phyloP scores from a whole-genome alignment of 2,888 invertebrate genomes.

The Drosophila neonasuta region DNA sequence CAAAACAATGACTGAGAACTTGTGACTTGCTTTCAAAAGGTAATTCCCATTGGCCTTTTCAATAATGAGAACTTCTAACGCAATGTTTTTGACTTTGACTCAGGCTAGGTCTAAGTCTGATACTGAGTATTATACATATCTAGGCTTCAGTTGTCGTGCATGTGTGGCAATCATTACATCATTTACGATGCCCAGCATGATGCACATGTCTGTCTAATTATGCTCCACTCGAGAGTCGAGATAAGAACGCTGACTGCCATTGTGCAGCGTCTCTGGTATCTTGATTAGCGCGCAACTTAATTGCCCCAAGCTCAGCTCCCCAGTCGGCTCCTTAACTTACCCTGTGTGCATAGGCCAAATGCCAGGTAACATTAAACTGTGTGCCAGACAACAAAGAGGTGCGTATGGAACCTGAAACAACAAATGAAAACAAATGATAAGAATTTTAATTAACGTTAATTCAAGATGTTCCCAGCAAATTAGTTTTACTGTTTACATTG shows the following conservation, averaged over 20 bases:
- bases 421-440: conserved; percentile 49
- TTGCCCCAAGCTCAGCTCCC: conserved; percentile 26
- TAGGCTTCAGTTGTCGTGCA: conserved; percentile 42
- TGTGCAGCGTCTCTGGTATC: conserved; percentile 64
- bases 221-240: conserved; percentile 44
- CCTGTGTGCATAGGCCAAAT: conserved; percentile 95
- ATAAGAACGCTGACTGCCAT: conserved; percentile 51
- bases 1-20: conserved; percentile 73
- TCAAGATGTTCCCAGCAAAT: conserved; percentile 10
- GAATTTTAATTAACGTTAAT: conserved; percentile 20
- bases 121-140: conserved; percentile 2
- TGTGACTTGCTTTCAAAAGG: conserved; percentile 53
- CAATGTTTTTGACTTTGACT: conserved; percentile 57
- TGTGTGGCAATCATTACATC: conserved; percentile 70
- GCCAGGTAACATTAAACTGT: conserved; percentile 95
- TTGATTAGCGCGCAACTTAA: conserved; percentile 35
- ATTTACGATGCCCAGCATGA: conserved; percentile 35
- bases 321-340: conserved; percentile 83
- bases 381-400: conserved; percentile 92
- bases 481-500: conserved; percentile 7
- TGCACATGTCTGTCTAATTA: conserved; percentile 54
- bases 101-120: background rate
- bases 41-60: conserved; percentile 46
- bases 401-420: conserved; percentile 87
- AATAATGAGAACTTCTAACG: conserved; percentile 69